A percentile compares a stretch with the other conserved stretches of the same genome.
These are phyloP conservation scores for Reinhardtius hippoglossoides DNA, from an alignment of 2,113 vertebrate genomes.

Conservation along the genomic window DNA sequence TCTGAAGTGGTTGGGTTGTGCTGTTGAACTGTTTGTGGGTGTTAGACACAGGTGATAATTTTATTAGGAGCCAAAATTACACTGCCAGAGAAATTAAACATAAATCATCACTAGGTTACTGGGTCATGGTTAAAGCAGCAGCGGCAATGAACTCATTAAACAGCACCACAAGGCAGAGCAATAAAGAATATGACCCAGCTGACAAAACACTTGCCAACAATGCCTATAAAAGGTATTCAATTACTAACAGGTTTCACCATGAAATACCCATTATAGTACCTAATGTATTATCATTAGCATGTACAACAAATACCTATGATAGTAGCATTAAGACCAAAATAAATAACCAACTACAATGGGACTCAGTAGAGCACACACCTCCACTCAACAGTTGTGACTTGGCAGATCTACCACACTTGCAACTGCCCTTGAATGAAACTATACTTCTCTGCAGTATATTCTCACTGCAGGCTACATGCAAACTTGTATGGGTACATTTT, in stretches of 20 bases:
- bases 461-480: background rate
- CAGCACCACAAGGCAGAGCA: background rate
- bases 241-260: too few relatives aligned
- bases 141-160: background rate
- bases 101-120: background rate
- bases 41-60: constrained; percentile 1
- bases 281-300: too few relatives aligned
- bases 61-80: background rate
- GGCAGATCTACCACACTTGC: background rate
- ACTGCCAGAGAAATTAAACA: background rate
- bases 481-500: background rate
- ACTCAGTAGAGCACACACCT: too few relatives aligned
- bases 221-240: background rate
- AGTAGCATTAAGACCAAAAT: too few relatives aligned
- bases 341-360: too few relatives aligned
- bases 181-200: background rate
- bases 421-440: background rate
- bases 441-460: background rate
- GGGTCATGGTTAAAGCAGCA: constrained; percentile 21
- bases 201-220: background rate
- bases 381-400: background rate
- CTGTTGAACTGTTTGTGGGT: too few relatives aligned
- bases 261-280: too few relatives aligned
- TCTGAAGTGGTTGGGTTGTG: background rate
- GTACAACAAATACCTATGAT: too few relatives aligned